A percentile compares a stretch with the other conserved stretches of the same genome.
These are phyloP conservation scores for Ptilonorhynchus violaceus DNA, from an alignment of 2,113 vertebrate genomes.

Conservation along the genomic window DNA sequence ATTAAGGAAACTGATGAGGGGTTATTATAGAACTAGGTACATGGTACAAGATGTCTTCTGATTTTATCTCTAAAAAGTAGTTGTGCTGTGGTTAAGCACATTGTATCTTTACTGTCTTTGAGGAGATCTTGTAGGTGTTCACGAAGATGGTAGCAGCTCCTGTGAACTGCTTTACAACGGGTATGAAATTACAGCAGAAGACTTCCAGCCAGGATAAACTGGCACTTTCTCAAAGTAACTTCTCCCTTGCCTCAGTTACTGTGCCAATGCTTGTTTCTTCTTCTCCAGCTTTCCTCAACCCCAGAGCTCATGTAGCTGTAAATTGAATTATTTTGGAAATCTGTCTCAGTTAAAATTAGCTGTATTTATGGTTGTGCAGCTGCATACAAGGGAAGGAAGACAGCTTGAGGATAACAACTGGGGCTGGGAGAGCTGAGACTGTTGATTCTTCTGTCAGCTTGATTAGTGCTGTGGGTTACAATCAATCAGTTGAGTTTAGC, in stretches of 20 bases:
- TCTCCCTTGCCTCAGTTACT: background rate
- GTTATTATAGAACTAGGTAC: background rate
- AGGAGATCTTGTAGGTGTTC: background rate
- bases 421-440: background rate
- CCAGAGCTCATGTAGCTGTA: background rate
- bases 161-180: background rate
- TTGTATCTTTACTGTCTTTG: background rate
- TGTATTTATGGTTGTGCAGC: background rate
- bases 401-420: background rate
- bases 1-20: background rate
- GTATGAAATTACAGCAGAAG: background rate
- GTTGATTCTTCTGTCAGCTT: background rate
- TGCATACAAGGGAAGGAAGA: background rate
- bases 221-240: background rate
- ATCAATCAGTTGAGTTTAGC: background rate
- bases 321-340: background rate
- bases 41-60: background rate
- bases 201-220: background rate
- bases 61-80: background rate
- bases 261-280: background rate
- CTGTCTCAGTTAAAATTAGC: background rate
- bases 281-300: background rate
- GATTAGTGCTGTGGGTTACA: background rate
- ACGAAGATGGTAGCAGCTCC: background rate
- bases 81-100: background rate